Base-by-base conservation (phyloP, 2,797 vertebrate species). In the Glyptemys insculpta region DNA sequence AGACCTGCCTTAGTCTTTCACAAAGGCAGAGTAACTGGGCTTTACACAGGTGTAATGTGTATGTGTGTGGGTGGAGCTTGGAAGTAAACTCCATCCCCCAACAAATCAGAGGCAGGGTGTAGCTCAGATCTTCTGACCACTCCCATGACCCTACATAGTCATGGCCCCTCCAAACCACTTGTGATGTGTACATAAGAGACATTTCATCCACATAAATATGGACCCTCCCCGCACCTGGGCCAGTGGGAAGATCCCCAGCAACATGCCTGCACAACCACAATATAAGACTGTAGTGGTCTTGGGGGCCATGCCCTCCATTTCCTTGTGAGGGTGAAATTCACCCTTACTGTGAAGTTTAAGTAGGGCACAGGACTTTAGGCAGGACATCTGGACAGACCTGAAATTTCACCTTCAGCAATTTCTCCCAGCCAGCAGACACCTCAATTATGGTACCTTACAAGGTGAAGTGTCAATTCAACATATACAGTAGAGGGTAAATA, bases 321-420 rank as follows among this genome's bases (percentile, higher is more conserved):
- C 44, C 74, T 78, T 49, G 74, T 49, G 47, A 78, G 4, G 15
- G 25, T 49, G 27, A 78, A 47, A 31, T 49, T 78, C 44, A 49
- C 27, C 44, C 27, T 78, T 47, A 78, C 31, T 31, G 25, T 16
- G 27, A 87, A 85, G n/a, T 18, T 6, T 79, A 93, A 87, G 12
- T 18, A 91, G n/a, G 2, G 12, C 41, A 57, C 25, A 78, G 54
- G 6, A 15, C 4, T 44, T 72, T 56, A 21, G 23, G 12, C 50
- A 83, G 21, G 29, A 44, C 27, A 87, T 5, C 34, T 37, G 56
- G 16, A 91, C 4, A 88, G 50, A 25, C 57, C 44, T 29, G 54
- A 86, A 95, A 90, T 87, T 81, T 94, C 57, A 91, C 50, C 62
- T 81, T 79, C 49, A 27, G 86, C 31, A 50, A 16, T 83, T 95